Evolutionary conservation across 2,797 vertebrate genomes (phyloP).

Genomic region (Hephaestus fuliginosus): DNA sequence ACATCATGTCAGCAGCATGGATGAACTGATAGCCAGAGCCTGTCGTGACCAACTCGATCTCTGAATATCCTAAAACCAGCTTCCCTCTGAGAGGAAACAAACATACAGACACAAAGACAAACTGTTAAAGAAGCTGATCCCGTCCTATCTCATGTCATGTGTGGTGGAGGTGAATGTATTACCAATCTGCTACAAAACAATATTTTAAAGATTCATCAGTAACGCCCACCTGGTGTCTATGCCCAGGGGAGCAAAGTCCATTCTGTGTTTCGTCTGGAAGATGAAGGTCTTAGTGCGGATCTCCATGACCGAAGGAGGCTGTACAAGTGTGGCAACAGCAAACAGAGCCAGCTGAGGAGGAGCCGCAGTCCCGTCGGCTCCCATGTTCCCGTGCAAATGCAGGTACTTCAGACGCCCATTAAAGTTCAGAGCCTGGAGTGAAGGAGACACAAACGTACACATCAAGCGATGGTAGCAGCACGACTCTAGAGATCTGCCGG

Average conservation of each 20-base stretch:
- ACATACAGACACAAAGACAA: background rate
- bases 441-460: background rate
- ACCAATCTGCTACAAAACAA: background rate
- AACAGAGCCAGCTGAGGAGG: constrained; percentile 79
- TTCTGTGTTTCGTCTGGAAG: constrained; percentile 83
- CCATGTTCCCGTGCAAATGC: constrained; percentile 46
- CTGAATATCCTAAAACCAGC: constrained; percentile 76
- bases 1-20: constrained; percentile 81
- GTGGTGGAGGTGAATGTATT: too few species aligned
- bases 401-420: constrained; percentile 81
- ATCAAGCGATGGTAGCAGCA: background rate
- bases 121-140: background rate
- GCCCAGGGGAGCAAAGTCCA: constrained; percentile 81
- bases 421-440: constrained; percentile 76
- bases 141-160: too few species aligned
- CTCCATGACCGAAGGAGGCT: constrained; percentile 75
- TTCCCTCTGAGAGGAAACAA: constrained; percentile 58
- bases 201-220: background rate
- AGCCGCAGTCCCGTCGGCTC: constrained; percentile 29
- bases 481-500: background rate
- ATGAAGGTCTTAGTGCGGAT: constrained; percentile 78
- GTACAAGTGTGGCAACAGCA: constrained; percentile 75
- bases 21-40: constrained; percentile 80
- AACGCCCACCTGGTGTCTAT: constrained; percentile 74
- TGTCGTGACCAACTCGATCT: constrained; percentile 64